Evolutionary conservation across 2,888 invertebrate genomes (phyloP).

Genomic region (Tortricodes alternella): DNA sequence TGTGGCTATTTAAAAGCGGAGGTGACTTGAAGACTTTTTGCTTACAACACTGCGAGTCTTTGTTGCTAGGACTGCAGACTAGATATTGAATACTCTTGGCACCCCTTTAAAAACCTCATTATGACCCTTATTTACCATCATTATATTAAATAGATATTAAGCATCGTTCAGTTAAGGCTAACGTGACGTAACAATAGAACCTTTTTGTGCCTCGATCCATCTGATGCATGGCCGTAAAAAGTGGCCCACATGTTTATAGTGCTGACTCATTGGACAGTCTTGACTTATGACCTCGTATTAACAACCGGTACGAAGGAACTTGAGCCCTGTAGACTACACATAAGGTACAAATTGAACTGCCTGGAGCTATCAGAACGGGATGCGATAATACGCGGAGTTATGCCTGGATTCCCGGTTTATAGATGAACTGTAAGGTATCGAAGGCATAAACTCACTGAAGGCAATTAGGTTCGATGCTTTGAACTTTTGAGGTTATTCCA

Average conservation of each 20-base stretch:
- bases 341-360: conserved; percentile 28
- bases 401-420: conserved; percentile 36
- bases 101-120: no score
- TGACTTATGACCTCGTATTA: conserved; percentile 39
- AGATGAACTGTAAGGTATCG: conserved; percentile 11
- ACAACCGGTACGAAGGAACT: conserved; percentile 8
- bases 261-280: conserved; percentile 61
- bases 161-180: conserved; percentile 31
- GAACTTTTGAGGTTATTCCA: conserved; percentile 18
- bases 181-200: conserved; percentile 40
- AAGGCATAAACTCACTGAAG: conserved; percentile 1
- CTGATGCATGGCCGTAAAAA: conserved; percentile 45
- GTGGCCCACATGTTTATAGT: conserved; percentile 61
- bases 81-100: no score
- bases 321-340: conserved; percentile 33
- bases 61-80: no score
- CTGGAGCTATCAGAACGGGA: conserved; percentile 7
- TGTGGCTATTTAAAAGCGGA: background rate
- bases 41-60: no score
- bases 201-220: conserved; percentile 53
- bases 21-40: no score
- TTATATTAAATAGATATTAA: conserved; percentile 24
- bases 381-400: conserved; percentile 41
- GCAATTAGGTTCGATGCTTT: conserved; percentile 22
- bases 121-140: background rate